Evolutionary conservation across 2,113 vertebrate species (phyloP).

Genomic region (Urocitellus parryii): DNA sequence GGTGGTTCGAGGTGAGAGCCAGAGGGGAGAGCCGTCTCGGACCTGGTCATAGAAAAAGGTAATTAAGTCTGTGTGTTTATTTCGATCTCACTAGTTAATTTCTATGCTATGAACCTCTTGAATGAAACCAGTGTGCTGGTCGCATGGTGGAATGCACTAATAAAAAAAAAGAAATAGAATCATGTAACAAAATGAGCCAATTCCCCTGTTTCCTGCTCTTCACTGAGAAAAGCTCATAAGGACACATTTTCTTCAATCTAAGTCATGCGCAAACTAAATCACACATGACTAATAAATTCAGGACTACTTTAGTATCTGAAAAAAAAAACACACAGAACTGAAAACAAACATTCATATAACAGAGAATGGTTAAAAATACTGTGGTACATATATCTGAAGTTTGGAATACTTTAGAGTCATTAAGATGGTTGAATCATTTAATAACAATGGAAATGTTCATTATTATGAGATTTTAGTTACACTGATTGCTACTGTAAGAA

Average conservation of each 20-base stretch:
- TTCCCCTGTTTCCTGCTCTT: neutral
- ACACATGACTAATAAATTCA: slow-evolving; percentile 69
- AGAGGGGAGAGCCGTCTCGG: too few relatives aligned
- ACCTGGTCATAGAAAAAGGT: too few relatives aligned
- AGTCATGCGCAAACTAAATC: slow-evolving; percentile 57
- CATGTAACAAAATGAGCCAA: slow-evolving; percentile 34
- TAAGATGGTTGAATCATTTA: neutral
- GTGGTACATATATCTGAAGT: neutral
- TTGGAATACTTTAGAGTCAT: neutral
- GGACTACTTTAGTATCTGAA: slow-evolving; percentile 46
- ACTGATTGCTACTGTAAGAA: neutral
- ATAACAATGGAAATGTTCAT: neutral
- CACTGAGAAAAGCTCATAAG: neutral
- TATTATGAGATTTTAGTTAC: neutral
- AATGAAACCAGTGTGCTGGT: too few relatives aligned
- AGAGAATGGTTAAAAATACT: neutral
- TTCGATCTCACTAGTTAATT: too few relatives aligned
- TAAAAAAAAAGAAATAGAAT: slow-evolving; percentile 57
- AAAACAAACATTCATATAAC: neutral
- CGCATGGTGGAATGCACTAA: too few relatives aligned
- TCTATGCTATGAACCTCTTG: too few relatives aligned
- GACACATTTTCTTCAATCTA: slow-evolving; percentile 58
- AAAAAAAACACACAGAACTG: neutral
- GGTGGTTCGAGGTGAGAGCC: too few relatives aligned
- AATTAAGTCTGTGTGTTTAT: too few relatives aligned